Evolutionary conservation across 2,888 invertebrate genomes (phyloP).

Genomic region (Abrostola tripartita): DNA sequence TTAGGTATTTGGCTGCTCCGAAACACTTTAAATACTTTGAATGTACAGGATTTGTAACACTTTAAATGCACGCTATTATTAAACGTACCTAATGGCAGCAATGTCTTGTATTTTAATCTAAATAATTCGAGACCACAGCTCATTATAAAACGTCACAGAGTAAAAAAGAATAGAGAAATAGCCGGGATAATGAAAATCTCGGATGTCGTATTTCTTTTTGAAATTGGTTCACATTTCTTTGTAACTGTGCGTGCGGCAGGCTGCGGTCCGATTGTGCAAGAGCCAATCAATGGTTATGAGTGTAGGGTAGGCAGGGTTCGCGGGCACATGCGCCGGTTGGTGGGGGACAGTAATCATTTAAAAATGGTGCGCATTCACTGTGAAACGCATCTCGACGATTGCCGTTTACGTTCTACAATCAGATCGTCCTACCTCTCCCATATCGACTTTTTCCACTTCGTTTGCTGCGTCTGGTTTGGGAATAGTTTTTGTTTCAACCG

Average conservation of each 20-base stretch:
- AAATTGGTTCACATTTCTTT: slow-evolving; percentile 82
- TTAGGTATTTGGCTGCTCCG: slow-evolving; percentile 27
- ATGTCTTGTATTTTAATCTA: slow-evolving; percentile 57
- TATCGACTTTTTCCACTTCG: slow-evolving; percentile 87
- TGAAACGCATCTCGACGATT: slow-evolving; percentile 83
- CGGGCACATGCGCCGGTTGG: slow-evolving; percentile 23
- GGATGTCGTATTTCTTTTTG: slow-evolving; percentile 78
- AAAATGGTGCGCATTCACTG: slow-evolving; percentile 80
- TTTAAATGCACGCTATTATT: slow-evolving; percentile 39
- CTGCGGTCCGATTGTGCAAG: slow-evolving; percentile 73
- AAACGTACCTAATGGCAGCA: slow-evolving; percentile 34
- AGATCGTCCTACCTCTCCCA: slow-evolving; percentile 76
- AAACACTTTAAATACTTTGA: slow-evolving; percentile 37
- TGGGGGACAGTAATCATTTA: slow-evolving; percentile 76
- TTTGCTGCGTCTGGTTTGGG: slow-evolving; percentile 81
- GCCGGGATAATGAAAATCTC: slow-evolving; percentile 77
- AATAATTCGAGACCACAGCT: slow-evolving; percentile 59
- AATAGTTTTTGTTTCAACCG: slow-evolving; percentile 85
- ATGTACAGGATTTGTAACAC: slow-evolving; percentile 30
- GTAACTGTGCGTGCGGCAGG: slow-evolving; percentile 75
- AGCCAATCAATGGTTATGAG: slow-evolving; percentile 83
- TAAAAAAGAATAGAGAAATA: slow-evolving; percentile 63
- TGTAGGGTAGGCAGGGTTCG: slow-evolving; percentile 52
- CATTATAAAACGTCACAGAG: slow-evolving; percentile 62
- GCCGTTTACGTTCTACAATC: slow-evolving; percentile 84